Evolutionary conservation across 1,140 invertebrate species (phyloP), one percentile per base, ranked within the genome.

Genomic region (Zophobas morio): DNA sequence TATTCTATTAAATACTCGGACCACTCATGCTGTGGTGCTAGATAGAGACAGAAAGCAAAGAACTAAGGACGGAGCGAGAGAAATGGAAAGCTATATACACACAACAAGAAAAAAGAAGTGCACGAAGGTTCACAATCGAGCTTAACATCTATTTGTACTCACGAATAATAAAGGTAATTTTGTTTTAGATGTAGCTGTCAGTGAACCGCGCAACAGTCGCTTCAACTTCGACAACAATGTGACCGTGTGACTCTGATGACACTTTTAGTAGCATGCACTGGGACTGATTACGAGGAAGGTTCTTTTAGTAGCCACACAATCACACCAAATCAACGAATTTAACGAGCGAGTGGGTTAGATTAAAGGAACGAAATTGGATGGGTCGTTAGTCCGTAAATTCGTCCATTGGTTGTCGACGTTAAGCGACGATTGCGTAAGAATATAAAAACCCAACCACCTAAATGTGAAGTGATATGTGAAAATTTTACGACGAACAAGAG

Each of bases 1-100:
- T 81, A 81, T 81, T 77, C 35, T 53, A 46, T 5, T 57, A 71
- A 81, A 81, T 81, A 81, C 80, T 78, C 70, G 77, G 80, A 75
- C 79, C 75, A 81, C 80, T 70, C 78, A 66, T 77, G 77, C 74
- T 75, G 75, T 78, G 72, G 74, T 79, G 77, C 77, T 77, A 74
- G 46, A 63, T 63, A 73, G 63, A 56, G 70, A 42, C 8, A 73
- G 74, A 75, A 20, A 20, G 46, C 34, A 72, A 32, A 53, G 37
- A 78, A 53, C 33, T 53, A 73, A 73, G 37, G 6, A 37, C 49
- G 20, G 20, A 20, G 20, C 20, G 20, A 20, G 20, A 20, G 20
- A 20, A 20, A 34, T 54, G 51, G 8, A 56, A 53, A 54, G 51
- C 46, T 73, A 56, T 56, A 20, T 46, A 46, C 8, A 4, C 8